Percentiles rank a stretch among this genome's conserved stretches.
Conservation (phyloP, 2,113 vertebrate species). For the Aepyceros melampus region DNA sequence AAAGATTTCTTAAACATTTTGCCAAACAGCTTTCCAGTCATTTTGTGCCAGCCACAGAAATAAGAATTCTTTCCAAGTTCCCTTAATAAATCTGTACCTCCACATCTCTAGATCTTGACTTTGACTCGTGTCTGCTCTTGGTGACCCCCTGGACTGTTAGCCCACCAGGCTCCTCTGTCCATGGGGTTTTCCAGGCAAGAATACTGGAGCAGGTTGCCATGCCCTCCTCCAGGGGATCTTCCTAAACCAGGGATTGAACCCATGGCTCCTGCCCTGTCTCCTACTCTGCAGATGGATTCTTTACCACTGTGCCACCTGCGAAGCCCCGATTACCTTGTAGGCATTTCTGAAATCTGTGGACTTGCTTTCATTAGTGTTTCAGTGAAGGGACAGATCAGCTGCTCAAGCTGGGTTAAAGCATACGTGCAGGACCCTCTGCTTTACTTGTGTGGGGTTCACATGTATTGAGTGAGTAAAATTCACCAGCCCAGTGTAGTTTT, state of each 20-base stretch:
- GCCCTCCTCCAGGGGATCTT: neutral
- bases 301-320: neutral
- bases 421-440: neutral
- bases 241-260: neutral
- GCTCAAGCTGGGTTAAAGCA: neutral
- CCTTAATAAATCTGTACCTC: neutral
- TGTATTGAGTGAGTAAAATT: neutral
- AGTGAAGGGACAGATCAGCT: neutral
- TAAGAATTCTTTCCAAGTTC: neutral
- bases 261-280: neutral
- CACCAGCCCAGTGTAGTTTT: neutral
- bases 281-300: neutral
- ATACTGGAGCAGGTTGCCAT: neutral
- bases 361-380: neutral
- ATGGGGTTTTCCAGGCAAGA: neutral
- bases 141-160: neutral
- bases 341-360: neutral
- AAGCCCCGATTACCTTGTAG: neutral
- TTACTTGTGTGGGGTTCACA: neutral
- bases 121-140: neutral
- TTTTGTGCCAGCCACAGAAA: neutral
- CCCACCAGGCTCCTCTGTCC: neutral
- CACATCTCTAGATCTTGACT: neutral
- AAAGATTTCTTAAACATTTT: neutral
- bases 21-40: constrained; percentile 2